Evolutionary conservation across 2,888 invertebrate species (phyloP), one percentile per base, ranked within the genome.

Genomic region (Catotricha subobsoleta): DNA sequence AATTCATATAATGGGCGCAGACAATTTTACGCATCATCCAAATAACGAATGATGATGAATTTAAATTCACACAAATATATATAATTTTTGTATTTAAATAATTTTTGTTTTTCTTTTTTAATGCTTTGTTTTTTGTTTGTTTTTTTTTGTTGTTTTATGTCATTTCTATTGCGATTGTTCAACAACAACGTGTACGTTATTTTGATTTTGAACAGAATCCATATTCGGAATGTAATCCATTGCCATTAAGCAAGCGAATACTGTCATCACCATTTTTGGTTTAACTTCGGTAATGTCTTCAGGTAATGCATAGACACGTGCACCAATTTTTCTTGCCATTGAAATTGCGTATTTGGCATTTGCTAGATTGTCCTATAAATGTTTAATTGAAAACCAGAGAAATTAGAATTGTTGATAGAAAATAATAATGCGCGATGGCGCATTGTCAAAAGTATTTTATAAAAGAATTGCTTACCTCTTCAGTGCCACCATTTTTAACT

Each of bases 331-430:
- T 37, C 98, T 74, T 7, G 95, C 95, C 82, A 92, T 87, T 1
- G 95, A 92, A 52, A 98, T 87, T 43, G 97, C 97, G 67, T 97
- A 98, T 58, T 97, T 97, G n/a, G 98, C 98, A 68, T 98, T 98
- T 41, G 87, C 88, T 54, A 88, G 67, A 52, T 83, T 84, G 47
- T 91, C 91, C 92, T 95, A 65, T n/a, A n/a, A n/a, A n/a, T n/a
- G n/a, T n/a, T n/a, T n/a, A n/a, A n/a, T n/a, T n/a, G n/a, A n/a
- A n/a, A n/a, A n/a, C n/a, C n/a, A n/a, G n/a, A n/a, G n/a, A n/a
- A n/a, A n/a, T n/a, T n/a, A n/a, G n/a, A n/a, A n/a, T n/a, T n/a
- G n/a, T n/a, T n/a, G n/a, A n/a, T n/a, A n/a, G n/a, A n/a, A n/a
- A n/a, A n/a, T n/a, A n/a, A n/a, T n/a, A n/a, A n/a, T n/a, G n/a